Base-by-base conservation (phyloP, 2,113 vertebrate genomes). In the Chlorodrepanis virens region DNA sequence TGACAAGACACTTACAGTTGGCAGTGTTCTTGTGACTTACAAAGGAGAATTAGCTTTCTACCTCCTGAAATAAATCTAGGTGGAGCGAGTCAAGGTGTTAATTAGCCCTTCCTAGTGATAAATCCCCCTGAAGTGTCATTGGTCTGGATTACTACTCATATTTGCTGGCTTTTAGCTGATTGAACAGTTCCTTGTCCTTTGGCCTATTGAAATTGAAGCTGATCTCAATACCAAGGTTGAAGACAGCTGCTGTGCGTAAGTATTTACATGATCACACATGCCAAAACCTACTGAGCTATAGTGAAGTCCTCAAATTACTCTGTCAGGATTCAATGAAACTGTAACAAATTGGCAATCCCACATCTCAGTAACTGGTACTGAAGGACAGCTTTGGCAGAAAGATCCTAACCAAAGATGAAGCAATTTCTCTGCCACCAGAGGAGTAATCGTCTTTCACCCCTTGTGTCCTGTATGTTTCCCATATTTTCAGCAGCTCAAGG, bases 391-490 rank as follows among this genome's bases (percentile, higher is more conserved):
- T 77, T 80, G 49, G 14, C 19, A 31, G 35, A 35, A 52, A 21
- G 44, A 27, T 39, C 18, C 31, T 52, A 57, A 59, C 9, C 28
- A 47, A 11, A 0, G 9, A 60, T 5, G 3, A 40, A 71, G 20
- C 4, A 45, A 21, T 42, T 90, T 61, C 47, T 91, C 42, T 57
- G 14, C 23, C 20, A 45, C 17, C 60, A 59, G 42, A 81, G 37
- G 14, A 53, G 15, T 39, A 61, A 77, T 37, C 13, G 50, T 63
- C 25, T 77, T 16, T 61, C 82, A 45, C 4, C 13, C 37, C 11
- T 61, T 0, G 0, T 53, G 14, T 65, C 37, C 27, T 3, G 7
- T 19, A 0, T 31, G 24, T 63, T 84, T 6, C 19, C 23, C 6
- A 0, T 50, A 33, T 87, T 90, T 88, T 79, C 52, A 60, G 4